Percentiles rank a stretch among this genome's conserved stretches.
phyloP scores from a whole-genome alignment of 2,797 vertebrate genomes.

The Acestrorhynchus altus region DNA sequence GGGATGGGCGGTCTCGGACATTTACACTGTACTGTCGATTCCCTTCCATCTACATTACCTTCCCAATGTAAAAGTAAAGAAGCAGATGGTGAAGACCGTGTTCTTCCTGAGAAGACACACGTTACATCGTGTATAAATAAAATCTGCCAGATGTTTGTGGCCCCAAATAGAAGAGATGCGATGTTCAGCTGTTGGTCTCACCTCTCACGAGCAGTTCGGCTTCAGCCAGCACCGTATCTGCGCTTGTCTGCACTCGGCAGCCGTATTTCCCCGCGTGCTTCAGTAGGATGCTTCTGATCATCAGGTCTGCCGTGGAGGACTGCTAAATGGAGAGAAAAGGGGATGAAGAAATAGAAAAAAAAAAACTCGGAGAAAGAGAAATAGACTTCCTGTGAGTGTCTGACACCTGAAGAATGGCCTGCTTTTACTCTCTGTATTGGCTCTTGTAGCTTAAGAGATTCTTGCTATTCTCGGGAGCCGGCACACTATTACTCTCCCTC shows the following conservation, averaged over 20 bases:
- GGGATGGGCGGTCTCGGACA: no score
- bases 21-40: no score
- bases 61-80: no score
- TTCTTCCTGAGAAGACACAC: no score
- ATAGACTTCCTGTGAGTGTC: conserved; percentile 53
- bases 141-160: no score
- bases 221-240: conserved; percentile 89
- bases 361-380: conserved; percentile 68
- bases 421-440: conserved; percentile 63
- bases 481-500: conserved; percentile 64
- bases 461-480: conserved; percentile 68
- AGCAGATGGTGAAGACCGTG: no score
- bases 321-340: conserved; percentile 78
- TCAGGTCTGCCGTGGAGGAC: conserved; percentile 94
- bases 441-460: conserved; percentile 63
- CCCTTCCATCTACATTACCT: no score
- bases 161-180: neutral
- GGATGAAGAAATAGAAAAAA: conserved; percentile 22
- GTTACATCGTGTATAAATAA: no score
- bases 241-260: conserved; percentile 92
- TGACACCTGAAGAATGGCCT: conserved; percentile 59
- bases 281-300: conserved; percentile 97
- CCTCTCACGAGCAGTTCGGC: conserved; percentile 95
- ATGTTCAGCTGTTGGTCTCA: conserved; percentile 73
- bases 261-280: conserved; percentile 95